Evolutionary conservation across 2,113 vertebrate species (phyloP).

Genomic region (Sander vitreus): DNA sequence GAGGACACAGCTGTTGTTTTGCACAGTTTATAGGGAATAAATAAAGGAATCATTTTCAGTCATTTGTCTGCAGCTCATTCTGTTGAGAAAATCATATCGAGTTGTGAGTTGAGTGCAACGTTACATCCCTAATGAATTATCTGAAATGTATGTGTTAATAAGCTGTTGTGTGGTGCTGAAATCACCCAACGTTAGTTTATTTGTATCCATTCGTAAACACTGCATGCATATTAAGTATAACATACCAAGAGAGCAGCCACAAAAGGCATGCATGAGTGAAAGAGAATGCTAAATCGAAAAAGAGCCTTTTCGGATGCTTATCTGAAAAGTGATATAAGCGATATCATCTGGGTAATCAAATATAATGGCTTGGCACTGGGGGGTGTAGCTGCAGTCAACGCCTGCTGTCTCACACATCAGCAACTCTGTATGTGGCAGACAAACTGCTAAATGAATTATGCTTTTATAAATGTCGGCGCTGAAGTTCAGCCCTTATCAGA

Average conservation of each 20-base stretch:
- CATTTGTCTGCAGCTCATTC: no score
- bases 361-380: slow-evolving; percentile 37
- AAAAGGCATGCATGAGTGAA: background rate
- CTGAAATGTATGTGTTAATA: background rate
- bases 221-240: background rate
- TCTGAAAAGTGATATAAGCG: slow-evolving; percentile 44
- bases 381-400: slow-evolving; percentile 44
- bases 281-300: background rate
- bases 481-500: slow-evolving; percentile 38
- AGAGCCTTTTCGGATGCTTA: slow-evolving; percentile 2
- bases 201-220: background rate
- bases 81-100: no score
- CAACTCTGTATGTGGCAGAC: slow-evolving; percentile 27
- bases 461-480: slow-evolving; percentile 56
- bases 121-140: no score
- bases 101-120: no score
- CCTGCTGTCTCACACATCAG: slow-evolving; percentile 55
- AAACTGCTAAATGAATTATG: slow-evolving; percentile 44
- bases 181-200: background rate
- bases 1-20: no score
- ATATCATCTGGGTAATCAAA: slow-evolving; percentile 42
- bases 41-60: no score
- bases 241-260: background rate
- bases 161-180: background rate
- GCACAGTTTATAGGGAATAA: no score